A percentile compares a stretch with the other conserved stretches of the same genome.
Conservation (phyloP, 2,797 vertebrate species). For the Xenopus petersii region DNA sequence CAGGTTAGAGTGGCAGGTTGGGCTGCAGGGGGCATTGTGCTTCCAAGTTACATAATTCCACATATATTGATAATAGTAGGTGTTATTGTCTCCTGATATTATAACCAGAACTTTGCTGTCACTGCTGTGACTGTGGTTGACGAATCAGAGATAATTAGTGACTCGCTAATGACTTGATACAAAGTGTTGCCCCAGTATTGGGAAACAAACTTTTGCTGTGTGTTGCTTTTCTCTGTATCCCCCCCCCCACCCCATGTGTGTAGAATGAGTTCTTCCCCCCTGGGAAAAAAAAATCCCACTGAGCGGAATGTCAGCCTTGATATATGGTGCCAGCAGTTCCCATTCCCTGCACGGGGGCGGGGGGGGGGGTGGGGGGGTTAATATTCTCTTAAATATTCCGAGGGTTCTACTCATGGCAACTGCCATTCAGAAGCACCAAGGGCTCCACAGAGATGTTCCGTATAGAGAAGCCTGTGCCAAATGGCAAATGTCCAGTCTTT, state of each 20-base stretch:
- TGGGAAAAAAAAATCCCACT: not conserved
- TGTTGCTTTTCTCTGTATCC: not conserved
- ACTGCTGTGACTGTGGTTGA: too few relatives aligned
- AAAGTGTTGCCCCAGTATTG: too few relatives aligned
- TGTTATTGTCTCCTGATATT: too few relatives aligned
- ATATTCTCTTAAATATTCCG: not conserved
- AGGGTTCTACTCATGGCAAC: conserved; percentile 16
- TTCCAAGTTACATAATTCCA: too few relatives aligned
- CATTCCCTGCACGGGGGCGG: not conserved
- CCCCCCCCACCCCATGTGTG: not conserved
- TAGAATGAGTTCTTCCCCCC: not conserved
- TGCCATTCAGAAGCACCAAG: conserved; percentile 27
- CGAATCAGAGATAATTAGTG: too few relatives aligned
- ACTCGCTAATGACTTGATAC: too few relatives aligned
- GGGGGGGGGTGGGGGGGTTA: too few relatives aligned
- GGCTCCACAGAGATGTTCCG: conserved; percentile 29
- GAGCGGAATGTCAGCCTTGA: not conserved
- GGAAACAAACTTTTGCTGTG: too few relatives aligned
- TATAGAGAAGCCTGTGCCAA: conserved; percentile 6
- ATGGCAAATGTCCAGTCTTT: conserved; percentile 28
- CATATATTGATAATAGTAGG: too few relatives aligned
- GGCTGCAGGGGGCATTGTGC: too few relatives aligned
- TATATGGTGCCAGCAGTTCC: not conserved
- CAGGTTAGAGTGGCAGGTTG: too few relatives aligned
- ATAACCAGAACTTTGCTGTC: too few relatives aligned